These are phyloP conservation scores for Umimayanthus kanabou DNA, from an alignment of 92 coral and sea anemone species.

Conservation along the genomic window DNA sequence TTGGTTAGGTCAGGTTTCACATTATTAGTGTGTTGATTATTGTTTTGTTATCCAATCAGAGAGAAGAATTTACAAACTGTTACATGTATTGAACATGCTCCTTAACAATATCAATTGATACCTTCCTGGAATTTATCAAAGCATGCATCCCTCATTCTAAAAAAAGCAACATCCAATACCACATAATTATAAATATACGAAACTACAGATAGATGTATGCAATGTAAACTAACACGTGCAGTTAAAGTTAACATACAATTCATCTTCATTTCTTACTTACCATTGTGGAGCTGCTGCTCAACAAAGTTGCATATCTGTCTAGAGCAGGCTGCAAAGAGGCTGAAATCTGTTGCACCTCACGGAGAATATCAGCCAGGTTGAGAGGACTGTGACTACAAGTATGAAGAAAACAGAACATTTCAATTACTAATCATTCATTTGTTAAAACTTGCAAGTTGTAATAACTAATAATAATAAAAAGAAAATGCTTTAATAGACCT, in stretches of 20 bases:
- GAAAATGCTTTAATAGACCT: too few relatives aligned
- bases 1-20: too few relatives aligned
- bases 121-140: background rate
- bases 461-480: too few relatives aligned
- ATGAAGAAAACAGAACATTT: background rate
- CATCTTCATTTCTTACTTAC: conserved; percentile 25
- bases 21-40: too few relatives aligned
- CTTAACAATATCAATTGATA: background rate
- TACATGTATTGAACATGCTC: too few relatives aligned
- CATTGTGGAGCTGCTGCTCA: conserved; percentile 67
- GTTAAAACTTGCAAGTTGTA: too few relatives aligned
- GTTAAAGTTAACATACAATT: background rate
- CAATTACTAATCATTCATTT: background rate
- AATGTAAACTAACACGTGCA: background rate
- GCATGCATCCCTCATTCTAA: too few relatives aligned
- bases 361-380: conserved; percentile 79
- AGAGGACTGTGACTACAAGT: conserved; percentile 59
- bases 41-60: too few relatives aligned
- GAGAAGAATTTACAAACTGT: too few relatives aligned
- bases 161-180: too few relatives aligned
- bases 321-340: conserved; percentile 74
- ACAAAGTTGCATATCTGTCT: conserved; percentile 74
- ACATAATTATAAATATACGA: too few relatives aligned
- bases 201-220: background rate
- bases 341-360: conserved; percentile 72